Conservation (phyloP, 2,113 vertebrate species). For the Galbula dea region DNA sequence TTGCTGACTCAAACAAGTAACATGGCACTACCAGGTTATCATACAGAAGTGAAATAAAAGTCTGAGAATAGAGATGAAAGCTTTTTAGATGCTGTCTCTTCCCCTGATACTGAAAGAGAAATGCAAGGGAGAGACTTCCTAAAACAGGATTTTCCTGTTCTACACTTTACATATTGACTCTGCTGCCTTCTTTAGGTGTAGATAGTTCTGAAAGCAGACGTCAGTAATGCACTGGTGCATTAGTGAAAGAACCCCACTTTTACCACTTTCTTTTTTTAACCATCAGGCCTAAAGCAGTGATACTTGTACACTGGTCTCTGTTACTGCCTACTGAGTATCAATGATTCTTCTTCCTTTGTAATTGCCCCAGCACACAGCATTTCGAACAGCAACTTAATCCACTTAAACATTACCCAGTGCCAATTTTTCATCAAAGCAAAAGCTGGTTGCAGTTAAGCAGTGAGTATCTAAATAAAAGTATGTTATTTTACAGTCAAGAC, state of each 20-base stretch:
- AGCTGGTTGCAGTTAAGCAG: not conserved
- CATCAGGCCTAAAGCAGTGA: not conserved
- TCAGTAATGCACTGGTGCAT: not conserved
- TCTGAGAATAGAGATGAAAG: not conserved
- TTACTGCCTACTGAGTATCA: not conserved
- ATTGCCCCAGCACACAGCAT: not conserved
- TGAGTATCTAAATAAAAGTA: not conserved
- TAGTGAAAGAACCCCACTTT: not conserved
- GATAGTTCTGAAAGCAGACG: not conserved
- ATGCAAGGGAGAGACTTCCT: not conserved
- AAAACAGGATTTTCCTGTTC: not conserved
- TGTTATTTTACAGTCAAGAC: not conserved
- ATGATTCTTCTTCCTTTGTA: not conserved
- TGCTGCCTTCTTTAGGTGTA: not conserved
- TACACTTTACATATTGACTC: not conserved
- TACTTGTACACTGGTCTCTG: not conserved
- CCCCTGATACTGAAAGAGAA: not conserved
- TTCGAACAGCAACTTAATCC: not conserved
- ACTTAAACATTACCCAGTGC: not conserved
- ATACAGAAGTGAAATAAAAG: not conserved
- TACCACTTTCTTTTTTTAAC: not conserved
- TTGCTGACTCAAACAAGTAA: not conserved
- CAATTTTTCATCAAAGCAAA: not conserved
- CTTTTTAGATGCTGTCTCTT: not conserved
- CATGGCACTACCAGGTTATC: not conserved